Evolutionary conservation across 2,888 invertebrate genomes (phyloP).

Genomic region (Parascotia fuliginaria): DNA sequence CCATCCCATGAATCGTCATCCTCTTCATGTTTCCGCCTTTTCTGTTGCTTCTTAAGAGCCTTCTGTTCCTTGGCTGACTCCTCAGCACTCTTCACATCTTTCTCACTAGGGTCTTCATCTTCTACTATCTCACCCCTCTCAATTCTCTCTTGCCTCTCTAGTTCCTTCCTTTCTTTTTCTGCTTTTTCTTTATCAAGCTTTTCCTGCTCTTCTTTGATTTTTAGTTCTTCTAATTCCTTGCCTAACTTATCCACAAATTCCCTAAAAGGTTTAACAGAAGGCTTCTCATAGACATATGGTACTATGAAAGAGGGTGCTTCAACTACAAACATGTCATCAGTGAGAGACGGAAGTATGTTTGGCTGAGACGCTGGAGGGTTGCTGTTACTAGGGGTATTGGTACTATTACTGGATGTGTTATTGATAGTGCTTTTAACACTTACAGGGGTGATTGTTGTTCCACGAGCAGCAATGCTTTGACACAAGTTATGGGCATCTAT

Average conservation of each 20-base stretch:
- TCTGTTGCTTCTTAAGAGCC: conserved; percentile 64
- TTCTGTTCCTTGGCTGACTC: conserved; percentile 60
- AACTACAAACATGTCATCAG: conserved; percentile 96
- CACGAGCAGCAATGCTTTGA: conserved; percentile 79
- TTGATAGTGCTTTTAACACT: conserved; percentile 57
- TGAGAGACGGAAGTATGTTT: conserved; percentile 91
- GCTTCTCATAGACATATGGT: conserved; percentile 96
- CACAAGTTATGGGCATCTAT: conserved; percentile 74
- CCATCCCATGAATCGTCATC: conserved; percentile 88
- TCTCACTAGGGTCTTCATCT: conserved; percentile 59
- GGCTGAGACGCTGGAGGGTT: conserved; percentile 59
- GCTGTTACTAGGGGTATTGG: conserved; percentile 22
- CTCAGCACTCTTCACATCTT: conserved; percentile 54
- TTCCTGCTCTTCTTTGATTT: conserved; percentile 71
- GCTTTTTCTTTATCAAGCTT: conserved; percentile 63
- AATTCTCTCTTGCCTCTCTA: conserved; percentile 49
- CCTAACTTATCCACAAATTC: conserved; percentile 89
- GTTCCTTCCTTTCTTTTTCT: conserved; percentile 67
- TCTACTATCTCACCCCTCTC: conserved; percentile 66
- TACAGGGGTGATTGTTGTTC: conserved; percentile 86
- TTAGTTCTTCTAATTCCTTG: conserved; percentile 85
- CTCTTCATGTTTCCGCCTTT: conserved; percentile 72
- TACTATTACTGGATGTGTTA: not conserved
- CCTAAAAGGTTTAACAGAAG: conserved; percentile 92
- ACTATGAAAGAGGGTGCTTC: conserved; percentile 97